These are phyloP conservation scores for Stictonetta naevosa DNA, from an alignment of 2,113 vertebrate species.

Conservation along the genomic window DNA sequence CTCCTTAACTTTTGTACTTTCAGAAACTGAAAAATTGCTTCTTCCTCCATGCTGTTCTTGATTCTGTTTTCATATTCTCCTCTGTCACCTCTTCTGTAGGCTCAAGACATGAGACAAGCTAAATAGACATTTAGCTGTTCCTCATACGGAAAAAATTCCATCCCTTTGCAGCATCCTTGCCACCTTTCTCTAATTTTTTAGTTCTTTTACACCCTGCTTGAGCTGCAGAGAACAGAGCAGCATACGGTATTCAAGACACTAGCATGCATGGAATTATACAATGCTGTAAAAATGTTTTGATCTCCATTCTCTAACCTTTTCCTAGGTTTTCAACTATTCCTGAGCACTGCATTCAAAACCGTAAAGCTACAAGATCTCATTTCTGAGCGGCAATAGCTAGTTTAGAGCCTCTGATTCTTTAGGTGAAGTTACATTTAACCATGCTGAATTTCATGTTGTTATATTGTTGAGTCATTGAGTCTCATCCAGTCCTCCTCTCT, in stretches of 20 bases:
- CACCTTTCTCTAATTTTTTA: not conserved
- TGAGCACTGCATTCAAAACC: not conserved
- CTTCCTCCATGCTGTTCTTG: not conserved
- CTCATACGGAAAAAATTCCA: not conserved
- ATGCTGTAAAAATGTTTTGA: not conserved
- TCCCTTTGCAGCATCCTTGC: accelerated
- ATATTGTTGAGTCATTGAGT: not conserved
- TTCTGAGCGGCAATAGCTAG: not conserved
- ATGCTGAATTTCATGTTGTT: not conserved
- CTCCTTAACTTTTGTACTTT: not conserved
- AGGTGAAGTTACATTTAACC: not conserved
- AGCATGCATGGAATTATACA: not conserved
- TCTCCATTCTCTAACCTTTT: not conserved
- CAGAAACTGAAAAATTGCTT: not conserved
- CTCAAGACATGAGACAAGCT: not conserved
- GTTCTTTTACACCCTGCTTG: not conserved
- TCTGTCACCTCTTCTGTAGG: not conserved
- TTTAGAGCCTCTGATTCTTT: not conserved
- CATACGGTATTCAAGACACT: not conserved
- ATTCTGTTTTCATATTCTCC: not conserved
- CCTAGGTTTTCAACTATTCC: not conserved
- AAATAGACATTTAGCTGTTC: not conserved
- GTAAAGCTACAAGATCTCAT: not conserved
- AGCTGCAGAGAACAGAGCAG: not conserved
- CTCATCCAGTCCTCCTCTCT: not conserved